A percentile compares a stretch with the other conserved stretches of the same genome.
Conservation (phyloP, 2,888 invertebrate genomes). For the Callyntrura sp. region DNA sequence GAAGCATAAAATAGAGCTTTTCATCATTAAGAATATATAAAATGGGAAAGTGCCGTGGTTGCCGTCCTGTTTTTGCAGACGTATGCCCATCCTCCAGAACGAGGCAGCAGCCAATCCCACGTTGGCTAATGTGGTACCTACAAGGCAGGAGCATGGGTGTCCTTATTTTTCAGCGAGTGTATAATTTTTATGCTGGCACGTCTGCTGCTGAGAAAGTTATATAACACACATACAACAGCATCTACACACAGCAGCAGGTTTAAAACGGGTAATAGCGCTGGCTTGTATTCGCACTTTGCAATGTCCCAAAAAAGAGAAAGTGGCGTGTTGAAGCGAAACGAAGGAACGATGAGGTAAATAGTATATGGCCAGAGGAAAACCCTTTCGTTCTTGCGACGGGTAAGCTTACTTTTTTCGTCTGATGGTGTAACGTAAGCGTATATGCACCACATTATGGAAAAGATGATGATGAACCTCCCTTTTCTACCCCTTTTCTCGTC, state of each 20-base stretch:
- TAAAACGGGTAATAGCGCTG: neutral
- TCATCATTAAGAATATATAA: slow-evolving; percentile 12
- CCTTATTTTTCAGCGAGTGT: neutral
- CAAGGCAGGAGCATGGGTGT: neutral
- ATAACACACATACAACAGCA: neutral
- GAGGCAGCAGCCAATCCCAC: slow-evolving; percentile 67
- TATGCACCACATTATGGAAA: neutral
- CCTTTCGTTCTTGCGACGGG: slow-evolving; percentile 24
- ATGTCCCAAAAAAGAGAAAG: slow-evolving; percentile 61
- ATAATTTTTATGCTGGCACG: slow-evolving; percentile 37
- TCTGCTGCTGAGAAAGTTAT: slow-evolving; percentile 30
- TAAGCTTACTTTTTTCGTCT: neutral
- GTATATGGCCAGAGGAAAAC: slow-evolving; percentile 50
- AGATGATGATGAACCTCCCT: slow-evolving; percentile 69
- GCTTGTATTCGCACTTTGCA: slow-evolving; percentile 8
- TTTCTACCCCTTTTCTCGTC: slow-evolving; percentile 64
- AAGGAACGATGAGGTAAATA: slow-evolving; percentile 18
- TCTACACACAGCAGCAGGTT: neutral
- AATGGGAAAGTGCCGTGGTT: slow-evolving; percentile 26
- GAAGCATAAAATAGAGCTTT: slow-evolving; percentile 13
- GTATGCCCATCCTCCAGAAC: slow-evolving; percentile 70
- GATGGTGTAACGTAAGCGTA: neutral
- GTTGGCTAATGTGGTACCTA: neutral
- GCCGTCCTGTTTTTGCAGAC: slow-evolving; percentile 56
- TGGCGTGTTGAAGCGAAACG: slow-evolving; percentile 40